A percentile compares a stretch with the other conserved stretches of the same genome.
phyloP scores from a whole-genome alignment of 2,797 vertebrate genomes.

The Hozukius guyotensis region DNA sequence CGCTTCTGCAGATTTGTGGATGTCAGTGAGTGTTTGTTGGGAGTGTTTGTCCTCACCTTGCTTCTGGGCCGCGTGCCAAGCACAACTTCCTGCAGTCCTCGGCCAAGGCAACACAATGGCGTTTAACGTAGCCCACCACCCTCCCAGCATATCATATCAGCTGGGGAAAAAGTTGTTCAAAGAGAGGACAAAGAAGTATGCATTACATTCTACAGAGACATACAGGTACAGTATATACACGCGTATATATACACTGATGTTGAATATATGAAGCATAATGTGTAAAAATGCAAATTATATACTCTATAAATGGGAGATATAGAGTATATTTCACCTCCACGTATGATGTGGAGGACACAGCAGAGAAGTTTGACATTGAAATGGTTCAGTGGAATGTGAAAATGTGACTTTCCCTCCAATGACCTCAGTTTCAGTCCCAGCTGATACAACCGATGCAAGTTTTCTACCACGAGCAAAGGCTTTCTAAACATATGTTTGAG shows the following conservation, averaged over 20 bases:
- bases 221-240: constrained; percentile 7
- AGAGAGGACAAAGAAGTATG: constrained; percentile 56
- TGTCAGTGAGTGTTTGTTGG: constrained; percentile 50
- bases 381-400: constrained; percentile 45
- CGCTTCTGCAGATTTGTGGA: constrained; percentile 37
- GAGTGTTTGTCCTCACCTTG: constrained; percentile 74
- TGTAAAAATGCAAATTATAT: constrained; percentile 28
- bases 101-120: constrained; percentile 57
- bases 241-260: neutral
- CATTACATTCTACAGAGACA: constrained; percentile 1
- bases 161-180: constrained; percentile 48
- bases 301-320: neutral
- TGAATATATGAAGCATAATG: neutral
- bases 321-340: neutral
- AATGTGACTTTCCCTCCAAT: constrained; percentile 44
- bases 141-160: constrained; percentile 51
- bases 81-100: constrained; percentile 59
- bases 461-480: constrained; percentile 2
- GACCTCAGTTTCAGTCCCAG: constrained; percentile 47
- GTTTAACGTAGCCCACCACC: constrained; percentile 41
- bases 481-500: neutral
- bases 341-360: constrained; percentile 42
- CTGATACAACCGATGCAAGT: constrained; percentile 14
- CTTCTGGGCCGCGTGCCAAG: constrained; percentile 70
- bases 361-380: constrained; percentile 58